A percentile compares a stretch with the other conserved stretches of the same genome.
These are phyloP conservation scores for Hucho hucho DNA, from an alignment of 2,113 vertebrate species.

Conservation along the genomic window DNA sequence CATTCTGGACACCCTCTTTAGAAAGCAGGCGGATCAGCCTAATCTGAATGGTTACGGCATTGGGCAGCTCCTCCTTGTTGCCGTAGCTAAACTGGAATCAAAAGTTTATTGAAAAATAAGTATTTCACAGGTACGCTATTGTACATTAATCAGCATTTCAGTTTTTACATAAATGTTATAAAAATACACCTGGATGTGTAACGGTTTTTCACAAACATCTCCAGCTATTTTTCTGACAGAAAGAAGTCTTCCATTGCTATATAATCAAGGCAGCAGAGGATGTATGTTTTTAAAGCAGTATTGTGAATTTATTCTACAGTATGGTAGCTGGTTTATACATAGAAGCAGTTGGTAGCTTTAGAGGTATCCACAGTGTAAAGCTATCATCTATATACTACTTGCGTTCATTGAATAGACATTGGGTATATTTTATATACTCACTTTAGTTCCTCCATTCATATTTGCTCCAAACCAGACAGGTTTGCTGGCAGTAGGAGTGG, in stretches of 20 bases:
- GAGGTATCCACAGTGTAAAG: neutral
- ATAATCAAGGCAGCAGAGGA: neutral
- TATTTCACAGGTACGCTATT: neutral
- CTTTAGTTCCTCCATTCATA: conserved; percentile 87
- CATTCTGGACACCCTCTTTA: conserved; percentile 88
- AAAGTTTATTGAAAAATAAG: conserved; percentile 2
- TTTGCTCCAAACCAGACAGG: conserved; percentile 90
- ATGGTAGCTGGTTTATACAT: neutral
- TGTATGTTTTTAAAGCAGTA: neutral
- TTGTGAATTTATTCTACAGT: neutral
- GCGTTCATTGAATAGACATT: neutral
- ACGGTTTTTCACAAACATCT: neutral
- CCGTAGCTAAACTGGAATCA: conserved; percentile 85
- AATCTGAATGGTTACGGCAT: conserved; percentile 86
- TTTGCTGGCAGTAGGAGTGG: conserved; percentile 68
- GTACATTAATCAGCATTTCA: neutral
- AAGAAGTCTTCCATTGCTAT: neutral
- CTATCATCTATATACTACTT: neutral
- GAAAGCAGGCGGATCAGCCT: conserved; percentile 93
- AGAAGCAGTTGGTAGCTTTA: no score
- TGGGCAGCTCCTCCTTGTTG: conserved; percentile 76
- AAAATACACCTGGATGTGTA: neutral
- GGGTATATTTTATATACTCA: conserved; percentile 56
- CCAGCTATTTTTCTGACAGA: neutral
- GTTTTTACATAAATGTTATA: no score